Conservation (phyloP, 2,888 invertebrate species). For the Cataglyphis cursor region DNA sequence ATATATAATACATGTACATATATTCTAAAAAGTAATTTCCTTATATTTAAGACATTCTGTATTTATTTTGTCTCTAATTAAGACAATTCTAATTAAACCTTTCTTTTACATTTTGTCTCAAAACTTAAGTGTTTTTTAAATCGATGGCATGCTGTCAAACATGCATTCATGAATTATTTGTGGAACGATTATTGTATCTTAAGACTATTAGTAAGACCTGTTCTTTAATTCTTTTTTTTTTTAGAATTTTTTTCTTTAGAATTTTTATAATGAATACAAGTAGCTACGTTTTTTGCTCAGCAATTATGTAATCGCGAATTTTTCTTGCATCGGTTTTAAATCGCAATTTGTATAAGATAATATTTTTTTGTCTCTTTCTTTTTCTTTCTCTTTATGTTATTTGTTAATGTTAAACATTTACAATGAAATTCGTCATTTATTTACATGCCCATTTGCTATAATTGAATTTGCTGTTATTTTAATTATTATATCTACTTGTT, state of each 20-base stretch:
- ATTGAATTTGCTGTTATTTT: neutral
- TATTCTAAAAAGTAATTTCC: neutral
- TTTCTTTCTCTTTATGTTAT: neutral
- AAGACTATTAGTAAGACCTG: neutral
- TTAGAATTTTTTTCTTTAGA: neutral
- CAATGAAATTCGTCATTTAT: neutral
- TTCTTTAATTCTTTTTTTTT: neutral
- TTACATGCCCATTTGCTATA: neutral
- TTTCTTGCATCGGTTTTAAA: neutral
- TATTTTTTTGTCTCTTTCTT: neutral
- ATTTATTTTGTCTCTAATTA: neutral
- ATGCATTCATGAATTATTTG: neutral
- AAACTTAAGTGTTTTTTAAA: slow-evolving; percentile 10
- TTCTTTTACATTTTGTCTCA: neutral
- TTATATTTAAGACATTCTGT: neutral
- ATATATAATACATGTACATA: neutral
- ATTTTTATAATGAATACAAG: slow-evolving; percentile 5
- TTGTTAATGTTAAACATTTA: neutral
- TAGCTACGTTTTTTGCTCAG: neutral
- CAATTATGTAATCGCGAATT: neutral
- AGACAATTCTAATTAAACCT: neutral
- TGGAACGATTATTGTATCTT: neutral
- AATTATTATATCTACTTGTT: neutral
- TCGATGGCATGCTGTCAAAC: slow-evolving; percentile 16
- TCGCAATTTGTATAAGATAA: neutral